Evolutionary conservation across 2,113 vertebrate genomes (phyloP), one percentile per base, ranked within the genome.

Genomic region (Nettapus auritus): DNA sequence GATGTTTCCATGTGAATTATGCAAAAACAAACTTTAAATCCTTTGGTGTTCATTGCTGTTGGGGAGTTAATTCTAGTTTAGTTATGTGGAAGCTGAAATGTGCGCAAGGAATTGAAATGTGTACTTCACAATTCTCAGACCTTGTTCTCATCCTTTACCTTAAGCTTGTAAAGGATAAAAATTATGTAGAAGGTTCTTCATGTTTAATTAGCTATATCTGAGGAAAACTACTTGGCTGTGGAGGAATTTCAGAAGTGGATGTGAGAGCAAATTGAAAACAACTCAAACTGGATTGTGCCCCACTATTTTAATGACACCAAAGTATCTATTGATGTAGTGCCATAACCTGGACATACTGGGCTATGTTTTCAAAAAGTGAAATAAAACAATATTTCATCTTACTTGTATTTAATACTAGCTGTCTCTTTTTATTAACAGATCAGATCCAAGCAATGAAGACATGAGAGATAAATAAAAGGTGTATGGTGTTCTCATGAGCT

Each of bases 371-470:
- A 73, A 75, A 68, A 76, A 59, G 28, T 42, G 77, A 90, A 82
- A 68, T 82, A 18, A 7, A 86, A 33, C 21, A 79, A 31, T 29
- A 88, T 62, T 67, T 90, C 6, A 71, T 85, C 57, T 84, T 69
- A 57, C 71, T 67, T 70, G n/a, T 84, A 25, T 55, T 11, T 95
- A 70, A 95, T 46, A 64, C 13, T 62, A 50, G 20, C 29, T 94
- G 44, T 95, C 94, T 96, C 29, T 91, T 92, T 96, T 94, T 93
- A 28, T 97, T 97, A 89, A 83, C 96, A 98, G 98, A 98, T 98
- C 98, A 98, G 94, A 98, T 98, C 83, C 98, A 98, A 97, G 95
- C 97, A 97, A 95, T 90, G 97, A 98, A 98, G 98, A 98, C 97
- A 31, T 98, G 97, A 98, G 96, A 96, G 97, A 92, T 46, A 96